Conservation (phyloP, 1,140 invertebrate genomes). For the Mactra quadrangularis region DNA sequence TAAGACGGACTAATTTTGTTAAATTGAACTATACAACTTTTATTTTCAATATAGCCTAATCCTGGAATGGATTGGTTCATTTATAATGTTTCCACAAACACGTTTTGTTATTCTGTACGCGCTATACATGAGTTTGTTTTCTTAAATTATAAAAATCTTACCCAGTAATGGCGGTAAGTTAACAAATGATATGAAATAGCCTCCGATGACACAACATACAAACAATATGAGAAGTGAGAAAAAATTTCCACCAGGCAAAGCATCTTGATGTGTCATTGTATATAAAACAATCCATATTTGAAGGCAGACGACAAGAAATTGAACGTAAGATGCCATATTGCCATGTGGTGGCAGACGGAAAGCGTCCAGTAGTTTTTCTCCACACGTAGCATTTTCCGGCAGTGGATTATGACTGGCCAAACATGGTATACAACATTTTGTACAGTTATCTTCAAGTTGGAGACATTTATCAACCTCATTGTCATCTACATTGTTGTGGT, state of each 20-base stretch:
- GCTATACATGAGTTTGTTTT: too few species aligned
- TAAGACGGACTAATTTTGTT: too few species aligned
- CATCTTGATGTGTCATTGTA: slow-evolving; percentile 89
- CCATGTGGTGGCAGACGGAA: slow-evolving; percentile 79
- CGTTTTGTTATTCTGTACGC: too few species aligned
- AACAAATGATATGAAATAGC: slow-evolving; percentile 90
- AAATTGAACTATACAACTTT: too few species aligned
- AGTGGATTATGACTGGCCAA: slow-evolving; percentile 71
- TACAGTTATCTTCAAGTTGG: slow-evolving; percentile 31
- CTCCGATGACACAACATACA: slow-evolving; percentile 89
- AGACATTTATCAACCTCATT: neutral
- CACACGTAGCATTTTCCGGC: slow-evolving; percentile 65
- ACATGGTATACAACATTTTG: slow-evolving; percentile 59
- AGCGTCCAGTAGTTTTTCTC: slow-evolving; percentile 64
- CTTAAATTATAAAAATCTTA: too few species aligned
- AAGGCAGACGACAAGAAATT: slow-evolving; percentile 79
- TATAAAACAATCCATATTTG: slow-evolving; percentile 91
- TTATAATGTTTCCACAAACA: too few species aligned
- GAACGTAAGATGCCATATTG: slow-evolving; percentile 69
- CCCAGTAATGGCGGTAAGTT: slow-evolving; percentile 90
- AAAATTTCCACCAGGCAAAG: slow-evolving; percentile 90
- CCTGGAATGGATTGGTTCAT: too few species aligned
- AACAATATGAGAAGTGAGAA: slow-evolving; percentile 89
- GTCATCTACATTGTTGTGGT: neutral
- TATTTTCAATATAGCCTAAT: too few species aligned